These are phyloP conservation scores for Orius laevigatus DNA, from an alignment of 1,140 invertebrate species.

Conservation along the genomic window DNA sequence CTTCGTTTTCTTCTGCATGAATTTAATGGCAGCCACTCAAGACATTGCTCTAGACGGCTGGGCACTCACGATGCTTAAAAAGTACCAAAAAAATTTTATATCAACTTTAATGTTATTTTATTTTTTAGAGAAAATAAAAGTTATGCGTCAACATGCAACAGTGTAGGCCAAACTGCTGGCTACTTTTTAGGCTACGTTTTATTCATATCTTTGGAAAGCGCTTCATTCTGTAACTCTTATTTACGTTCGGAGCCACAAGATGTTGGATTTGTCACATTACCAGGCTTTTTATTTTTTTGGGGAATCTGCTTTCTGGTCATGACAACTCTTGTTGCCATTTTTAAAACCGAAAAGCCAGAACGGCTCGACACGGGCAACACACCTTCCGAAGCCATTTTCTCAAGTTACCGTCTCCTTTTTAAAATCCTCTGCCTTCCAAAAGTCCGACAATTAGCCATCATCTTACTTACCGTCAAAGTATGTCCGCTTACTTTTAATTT, in stretches of 20 bases:
- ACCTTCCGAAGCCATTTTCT: slow-evolving; percentile 40
- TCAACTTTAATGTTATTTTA: neutral
- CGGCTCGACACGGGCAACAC: slow-evolving; percentile 28
- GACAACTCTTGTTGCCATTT: slow-evolving; percentile 75
- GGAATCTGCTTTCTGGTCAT: slow-evolving; percentile 77
- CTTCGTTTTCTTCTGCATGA: slow-evolving; percentile 74
- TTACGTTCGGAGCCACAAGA: slow-evolving; percentile 52
- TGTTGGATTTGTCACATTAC: slow-evolving; percentile 66
- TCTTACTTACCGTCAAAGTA: slow-evolving; percentile 86
- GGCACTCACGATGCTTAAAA: slow-evolving; percentile 96
- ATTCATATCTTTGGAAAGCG: slow-evolving; percentile 93
- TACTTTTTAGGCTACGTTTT: slow-evolving; percentile 95
- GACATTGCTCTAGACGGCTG: slow-evolving; percentile 99
- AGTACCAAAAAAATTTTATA: slow-evolving; percentile 37
- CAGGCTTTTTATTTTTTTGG: slow-evolving; percentile 91
- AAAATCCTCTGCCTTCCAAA: slow-evolving; percentile 71
- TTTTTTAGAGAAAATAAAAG: slow-evolving; percentile 57
- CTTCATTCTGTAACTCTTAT: slow-evolving; percentile 91
- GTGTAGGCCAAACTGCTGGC: slow-evolving; percentile 94
- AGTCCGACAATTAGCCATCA: slow-evolving; percentile 56
- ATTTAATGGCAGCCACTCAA: slow-evolving; percentile 95
- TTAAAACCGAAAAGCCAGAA: slow-evolving; percentile 67
- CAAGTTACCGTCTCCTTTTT: slow-evolving; percentile 72
- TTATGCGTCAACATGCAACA: slow-evolving; percentile 98
- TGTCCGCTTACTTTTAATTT: slow-evolving; percentile 1